phyloP scores from a whole-genome alignment of 2,888 invertebrate species.

The Ichneumoninae sp. region DNA sequence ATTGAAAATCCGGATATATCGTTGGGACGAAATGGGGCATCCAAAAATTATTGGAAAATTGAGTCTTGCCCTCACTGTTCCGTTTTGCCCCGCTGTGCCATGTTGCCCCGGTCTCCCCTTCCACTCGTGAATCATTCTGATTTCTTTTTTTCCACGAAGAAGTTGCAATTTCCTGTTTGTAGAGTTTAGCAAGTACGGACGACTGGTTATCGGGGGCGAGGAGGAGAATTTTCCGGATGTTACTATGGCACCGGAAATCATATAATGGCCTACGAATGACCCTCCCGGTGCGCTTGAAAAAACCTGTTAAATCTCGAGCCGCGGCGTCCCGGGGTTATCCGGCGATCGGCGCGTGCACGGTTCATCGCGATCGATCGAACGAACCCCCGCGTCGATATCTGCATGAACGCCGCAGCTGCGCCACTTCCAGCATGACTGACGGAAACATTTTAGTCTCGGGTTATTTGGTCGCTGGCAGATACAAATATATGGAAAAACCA shows the following conservation, averaged over 20 bases:
- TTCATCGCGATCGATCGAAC: slow-evolving; percentile 58
- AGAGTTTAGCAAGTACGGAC: slow-evolving; percentile 49
- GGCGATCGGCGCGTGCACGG: slow-evolving; percentile 50
- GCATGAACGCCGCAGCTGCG: slow-evolving; percentile 48
- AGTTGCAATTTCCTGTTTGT: slow-evolving; percentile 56
- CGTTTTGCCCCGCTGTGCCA: no score
- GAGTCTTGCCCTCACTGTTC: no score
- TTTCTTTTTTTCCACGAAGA: slow-evolving; percentile 37
- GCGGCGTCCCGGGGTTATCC: slow-evolving; percentile 49
- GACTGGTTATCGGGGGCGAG: slow-evolving; percentile 24
- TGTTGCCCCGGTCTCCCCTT: no score
- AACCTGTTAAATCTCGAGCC: slow-evolving; percentile 59
- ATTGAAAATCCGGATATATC: no score
- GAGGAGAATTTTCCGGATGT: slow-evolving; percentile 57
- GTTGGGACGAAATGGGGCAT: no score
- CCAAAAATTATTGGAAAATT: no score
- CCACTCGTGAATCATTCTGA: background rate
- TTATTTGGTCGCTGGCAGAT: slow-evolving; percentile 40
- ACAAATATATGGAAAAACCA: slow-evolving; percentile 2
- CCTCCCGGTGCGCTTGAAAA: slow-evolving; percentile 63
- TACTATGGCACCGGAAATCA: slow-evolving; percentile 64
- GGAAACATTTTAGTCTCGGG: slow-evolving; percentile 46
- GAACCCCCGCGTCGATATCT: slow-evolving; percentile 53
- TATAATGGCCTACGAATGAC: slow-evolving; percentile 64
- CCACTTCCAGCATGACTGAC: slow-evolving; percentile 36